Percentiles rank a stretch among this genome's conserved stretches.
Conservation (phyloP, 2,797 vertebrate genomes). For the Ficedula albicollis region DNA sequence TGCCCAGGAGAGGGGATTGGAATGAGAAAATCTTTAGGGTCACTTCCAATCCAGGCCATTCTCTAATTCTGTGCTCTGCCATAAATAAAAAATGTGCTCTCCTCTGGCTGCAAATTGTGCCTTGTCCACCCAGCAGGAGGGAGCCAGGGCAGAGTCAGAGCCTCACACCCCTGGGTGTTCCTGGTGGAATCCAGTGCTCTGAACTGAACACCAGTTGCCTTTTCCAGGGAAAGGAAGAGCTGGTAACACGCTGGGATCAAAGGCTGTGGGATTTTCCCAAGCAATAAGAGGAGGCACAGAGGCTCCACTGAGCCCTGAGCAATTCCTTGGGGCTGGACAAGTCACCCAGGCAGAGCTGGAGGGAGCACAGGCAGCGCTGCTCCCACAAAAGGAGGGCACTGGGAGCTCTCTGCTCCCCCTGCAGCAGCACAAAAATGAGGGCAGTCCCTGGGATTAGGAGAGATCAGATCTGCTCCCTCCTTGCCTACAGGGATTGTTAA, state of each 20-base stretch:
- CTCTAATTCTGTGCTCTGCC: neutral
- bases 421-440: neutral
- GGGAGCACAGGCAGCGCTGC: neutral
- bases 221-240: neutral
- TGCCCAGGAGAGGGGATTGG: neutral
- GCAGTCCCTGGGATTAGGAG: neutral
- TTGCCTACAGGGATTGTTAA: constrained; percentile 35
- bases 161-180: fast-evolving
- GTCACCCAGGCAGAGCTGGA: neutral
- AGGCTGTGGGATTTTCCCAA: neutral
- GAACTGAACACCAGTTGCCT: no score
- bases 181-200: neutral
- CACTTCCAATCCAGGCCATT: neutral
- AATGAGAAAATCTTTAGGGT: neutral
- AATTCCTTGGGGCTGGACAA: neutral
- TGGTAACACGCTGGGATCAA: fast-evolving
- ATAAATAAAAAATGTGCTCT: neutral
- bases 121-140: neutral
- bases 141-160: fast-evolving
- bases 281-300: fast-evolving
- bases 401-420: neutral
- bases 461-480: neutral
- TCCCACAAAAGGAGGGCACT: neutral
- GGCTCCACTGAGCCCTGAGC: neutral
- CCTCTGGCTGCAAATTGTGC: fast-evolving